Evolutionary conservation across 2,888 invertebrate species (phyloP), one percentile per base, ranked within the genome.

Genomic region (Ennomos erosarius): DNA sequence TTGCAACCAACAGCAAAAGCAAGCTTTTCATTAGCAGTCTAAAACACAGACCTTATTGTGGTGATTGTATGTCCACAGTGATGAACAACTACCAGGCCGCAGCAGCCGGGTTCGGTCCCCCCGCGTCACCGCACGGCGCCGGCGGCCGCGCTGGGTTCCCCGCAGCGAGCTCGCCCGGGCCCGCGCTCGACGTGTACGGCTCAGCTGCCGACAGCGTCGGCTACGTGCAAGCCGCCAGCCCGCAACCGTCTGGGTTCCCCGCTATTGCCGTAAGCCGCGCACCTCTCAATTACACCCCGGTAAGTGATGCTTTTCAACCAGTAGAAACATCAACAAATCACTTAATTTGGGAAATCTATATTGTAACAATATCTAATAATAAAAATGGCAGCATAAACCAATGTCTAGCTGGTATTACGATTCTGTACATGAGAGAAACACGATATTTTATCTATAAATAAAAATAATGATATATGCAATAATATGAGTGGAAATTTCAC

Each of bases 211-310:
- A 97, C 84, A 97, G 96, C 84, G 96, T 97, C 74, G 97, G 98
- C 85, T 99, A 98, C 92, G 98, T 98, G 85, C 98, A 98, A 93
- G 98, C 98, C 78, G 98, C 98, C 77, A 98, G 98, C 93, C 98
- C 99, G 79, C 99, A 99, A 93, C 98, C 98, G 77, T 97, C 98
- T 82, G 97, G 97, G 81, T 98, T 98, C 93, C 98, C 98, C 83
- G 96, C 97, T 76, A 97, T 98, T 90, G 97, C 97, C 78, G 97
- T 98, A 84, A 97, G 97, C 94, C 96, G 97, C 87, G 97, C 97
- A 83, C 97, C 97, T 90, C 96, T 97, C 93, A 97, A 97, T 94
- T 97, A 97, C 93, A 97, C 96, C 94, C 97, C 97, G 95, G 97
- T 97, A 93, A 95, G 96, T 50, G 11, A 26, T 26, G 26, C 26